A percentile compares a stretch with the other conserved stretches of the same genome.
phyloP scores from a whole-genome alignment of 92 coral and sea anemone species.

The Metridium senile region DNA sequence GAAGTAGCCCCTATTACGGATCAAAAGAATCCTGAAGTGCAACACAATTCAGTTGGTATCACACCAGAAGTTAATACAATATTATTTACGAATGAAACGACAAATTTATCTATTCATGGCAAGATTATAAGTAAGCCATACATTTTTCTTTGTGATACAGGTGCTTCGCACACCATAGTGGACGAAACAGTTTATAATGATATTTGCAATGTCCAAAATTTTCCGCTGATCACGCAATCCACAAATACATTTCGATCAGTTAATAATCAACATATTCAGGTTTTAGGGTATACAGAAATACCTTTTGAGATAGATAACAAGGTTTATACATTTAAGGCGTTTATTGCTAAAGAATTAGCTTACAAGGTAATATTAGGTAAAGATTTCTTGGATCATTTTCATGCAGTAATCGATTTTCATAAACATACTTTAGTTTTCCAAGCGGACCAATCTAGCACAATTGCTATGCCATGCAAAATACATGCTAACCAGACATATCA shows the following conservation, averaged over 20 bases:
- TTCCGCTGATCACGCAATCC: neutral
- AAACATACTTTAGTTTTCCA: constrained; percentile 1
- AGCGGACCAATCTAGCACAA: neutral
- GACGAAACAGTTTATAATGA: neutral
- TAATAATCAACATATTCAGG: constrained; percentile 13
- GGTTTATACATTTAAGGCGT: constrained; percentile 33
- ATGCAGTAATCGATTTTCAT: constrained; percentile 46
- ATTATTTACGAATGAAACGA: neutral
- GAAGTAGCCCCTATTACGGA: neutral
- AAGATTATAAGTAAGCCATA: neutral
- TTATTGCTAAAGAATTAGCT: constrained; percentile 33
- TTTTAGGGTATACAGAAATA: constrained; percentile 17
- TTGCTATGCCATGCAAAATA: neutral
- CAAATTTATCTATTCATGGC: constrained; percentile 21
- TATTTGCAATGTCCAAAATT: neutral
- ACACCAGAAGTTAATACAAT: neutral
- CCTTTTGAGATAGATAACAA: constrained; percentile 39
- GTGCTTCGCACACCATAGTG: constrained; percentile 38
- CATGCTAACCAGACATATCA: constrained; percentile 24
- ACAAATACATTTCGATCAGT: constrained; percentile 6
- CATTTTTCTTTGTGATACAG: constrained; percentile 43
- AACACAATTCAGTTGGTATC: neutral
- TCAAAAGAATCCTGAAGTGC: too few species aligned
- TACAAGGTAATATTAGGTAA: constrained; percentile 60
- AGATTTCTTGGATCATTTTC: constrained; percentile 56